Percentiles rank a stretch among this genome's conserved stretches.
Conservation (phyloP, 53 echinoderm and acorn worm genomes). For the Crossaster papposus region DNA sequence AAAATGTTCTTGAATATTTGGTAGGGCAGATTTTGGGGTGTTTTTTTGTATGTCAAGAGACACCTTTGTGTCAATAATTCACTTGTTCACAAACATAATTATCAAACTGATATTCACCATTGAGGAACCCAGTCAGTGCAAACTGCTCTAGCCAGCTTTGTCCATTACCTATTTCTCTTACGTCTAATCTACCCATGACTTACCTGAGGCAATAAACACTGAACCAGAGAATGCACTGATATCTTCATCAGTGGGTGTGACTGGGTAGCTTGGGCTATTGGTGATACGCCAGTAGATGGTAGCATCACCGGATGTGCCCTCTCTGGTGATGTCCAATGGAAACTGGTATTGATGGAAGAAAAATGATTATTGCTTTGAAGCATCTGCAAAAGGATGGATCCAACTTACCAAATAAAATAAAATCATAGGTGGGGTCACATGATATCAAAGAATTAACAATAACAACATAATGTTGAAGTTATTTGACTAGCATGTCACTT, state of each 20-base stretch:
- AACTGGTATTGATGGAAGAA: conserved; percentile 59
- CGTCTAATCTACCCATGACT: not conserved
- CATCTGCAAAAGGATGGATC: too few relatives aligned
- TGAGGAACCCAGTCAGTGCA: too few relatives aligned
- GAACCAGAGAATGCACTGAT: conserved; percentile 63
- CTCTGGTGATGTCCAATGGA: conserved; percentile 74
- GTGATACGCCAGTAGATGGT: conserved; percentile 69
- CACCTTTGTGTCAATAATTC: not conserved
- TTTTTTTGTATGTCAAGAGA: too few relatives aligned
- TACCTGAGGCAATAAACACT: conserved; percentile 79
- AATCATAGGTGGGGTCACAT: too few relatives aligned
- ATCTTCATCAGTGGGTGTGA: conserved; percentile 51
- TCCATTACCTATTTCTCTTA: too few relatives aligned
- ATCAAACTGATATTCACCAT: not conserved
- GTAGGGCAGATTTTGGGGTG: too few relatives aligned
- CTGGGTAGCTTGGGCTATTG: conserved; percentile 26
- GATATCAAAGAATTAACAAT: too few relatives aligned
- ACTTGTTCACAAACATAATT: not conserved
- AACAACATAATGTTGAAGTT: too few relatives aligned
- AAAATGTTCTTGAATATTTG: too few relatives aligned
- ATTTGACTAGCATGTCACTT: too few relatives aligned
- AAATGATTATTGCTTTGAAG: not conserved
- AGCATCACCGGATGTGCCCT: conserved; percentile 85
- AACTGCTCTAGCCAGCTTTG: too few relatives aligned
- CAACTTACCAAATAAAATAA: too few relatives aligned